Evolutionary conservation across 2,113 vertebrate genomes (phyloP), one percentile per base, ranked within the genome.

Genomic region (Oryzias celebensis): DNA sequence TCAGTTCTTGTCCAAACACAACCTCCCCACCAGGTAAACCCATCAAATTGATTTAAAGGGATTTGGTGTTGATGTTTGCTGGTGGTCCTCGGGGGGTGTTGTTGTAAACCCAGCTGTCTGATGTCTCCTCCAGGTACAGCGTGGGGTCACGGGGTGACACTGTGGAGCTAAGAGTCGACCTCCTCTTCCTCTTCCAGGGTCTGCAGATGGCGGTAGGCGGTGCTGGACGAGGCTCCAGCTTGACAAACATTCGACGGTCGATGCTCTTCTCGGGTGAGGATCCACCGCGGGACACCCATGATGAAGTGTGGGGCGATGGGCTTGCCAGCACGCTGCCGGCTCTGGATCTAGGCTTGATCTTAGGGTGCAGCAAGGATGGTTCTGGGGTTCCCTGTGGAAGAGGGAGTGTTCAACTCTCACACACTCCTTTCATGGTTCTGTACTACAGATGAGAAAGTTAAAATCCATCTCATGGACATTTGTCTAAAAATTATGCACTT

Each of bases 361-460:
- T 94, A 61, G 80, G 85, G 65, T 93, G 92, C 78, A 86, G 83
- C 52, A 78, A 5, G 22, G 72, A 42, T 2, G 81, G 84, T n/a
- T 18, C 26, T 0, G 70, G n/a, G 2, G 80, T 84, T 16, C 73
- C 88, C 5, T 94, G 93, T 49, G 51, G 62, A 28, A 43, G 52
- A 2, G 72, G 78, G 0, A 85, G 86, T 0, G 83, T 92, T 1
- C 80, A 70, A n/a, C 82, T 92, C 3, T 63, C 74, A 23, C 89
- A 93, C 45, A 48, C 87, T 3, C 93, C 93, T 5, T 93, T 94
- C 75, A 81, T 93, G 10, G 80, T 87, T 45, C 55, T 93, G 44
- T 88, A 89, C 22, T 91, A 92, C 75, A 75, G 80, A 77, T 89
- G 78, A 76, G 18, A 36, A 18, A 64, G 4, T 42, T 50, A 22